phyloP scores from a whole-genome alignment of 2,797 vertebrate genomes.

The Lacerta bilineata region DNA sequence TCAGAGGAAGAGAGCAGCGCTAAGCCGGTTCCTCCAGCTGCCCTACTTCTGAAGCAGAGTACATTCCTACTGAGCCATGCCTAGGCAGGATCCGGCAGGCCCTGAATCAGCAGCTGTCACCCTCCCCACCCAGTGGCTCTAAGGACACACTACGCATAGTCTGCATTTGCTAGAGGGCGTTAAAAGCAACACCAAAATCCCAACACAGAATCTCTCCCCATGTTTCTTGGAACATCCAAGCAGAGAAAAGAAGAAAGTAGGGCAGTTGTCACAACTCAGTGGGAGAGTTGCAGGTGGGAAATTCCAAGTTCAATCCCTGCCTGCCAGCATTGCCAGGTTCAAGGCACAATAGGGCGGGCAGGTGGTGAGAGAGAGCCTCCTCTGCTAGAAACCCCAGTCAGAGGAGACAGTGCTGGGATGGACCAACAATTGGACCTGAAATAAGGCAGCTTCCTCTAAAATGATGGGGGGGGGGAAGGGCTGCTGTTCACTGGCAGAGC shows the following conservation, averaged over 20 bases:
- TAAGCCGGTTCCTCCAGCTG: slow-evolving; percentile 23
- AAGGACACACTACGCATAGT: not conserved
- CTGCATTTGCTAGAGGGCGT: not conserved
- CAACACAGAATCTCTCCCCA: too few species aligned
- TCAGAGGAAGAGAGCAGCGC: not conserved
- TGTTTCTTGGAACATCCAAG: not conserved
- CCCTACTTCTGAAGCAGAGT: not conserved
- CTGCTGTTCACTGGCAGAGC: not conserved
- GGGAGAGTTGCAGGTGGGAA: not conserved
- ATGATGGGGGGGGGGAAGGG: not conserved
- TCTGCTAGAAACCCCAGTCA: not conserved
- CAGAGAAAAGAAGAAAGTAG: not conserved
- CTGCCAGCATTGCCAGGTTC: not conserved
- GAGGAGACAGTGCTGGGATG: not conserved
- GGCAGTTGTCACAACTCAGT: too few species aligned
- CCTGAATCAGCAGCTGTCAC: not conserved
- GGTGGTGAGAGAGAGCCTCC: not conserved
- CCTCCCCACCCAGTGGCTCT: not conserved
- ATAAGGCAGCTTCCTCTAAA: not conserved
- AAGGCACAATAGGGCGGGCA: not conserved
- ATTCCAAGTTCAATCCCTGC: not conserved
- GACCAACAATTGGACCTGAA: not conserved
- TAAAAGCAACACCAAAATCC: not conserved
- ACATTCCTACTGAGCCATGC: not conserved
- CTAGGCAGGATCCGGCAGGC: not conserved